Evolutionary conservation across 2,888 invertebrate species (phyloP), one percentile per base, ranked within the genome.

Genomic region (Tuta absoluta): DNA sequence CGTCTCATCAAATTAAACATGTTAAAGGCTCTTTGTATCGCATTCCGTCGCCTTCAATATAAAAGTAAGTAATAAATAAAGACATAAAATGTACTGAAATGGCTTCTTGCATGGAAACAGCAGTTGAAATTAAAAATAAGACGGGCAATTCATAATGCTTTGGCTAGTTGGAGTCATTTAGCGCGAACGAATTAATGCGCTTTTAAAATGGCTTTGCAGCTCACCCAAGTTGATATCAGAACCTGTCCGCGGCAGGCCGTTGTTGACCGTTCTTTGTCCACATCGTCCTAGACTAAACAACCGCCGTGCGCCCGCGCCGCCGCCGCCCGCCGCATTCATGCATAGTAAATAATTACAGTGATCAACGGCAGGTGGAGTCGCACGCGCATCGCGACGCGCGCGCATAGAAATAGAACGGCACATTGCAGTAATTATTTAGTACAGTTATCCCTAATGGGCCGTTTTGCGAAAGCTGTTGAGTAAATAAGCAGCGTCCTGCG

Each of bases 371-470:
- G 91, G 91, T 91, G 91, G 81, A 82, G 71, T 75, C 84, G 87
- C 88, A 86, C 88, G 88, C 87, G 87, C 85, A 73, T 67, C 68
- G 72, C 73, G 72, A 72, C 71, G 69, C 69, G 74, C 73, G 82
- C 83, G 83, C 88, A 89, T 91, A 91, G 91, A 87, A 87, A 91
- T 90, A 91, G 91, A 90, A 89, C 91, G 89, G 83, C 91, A 90
- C 90, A 90, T 91, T 91, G 91, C 91, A 89, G 86, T 89, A 91
- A 91, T 91, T 91, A 91, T 91, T 91, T 87, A 86, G 87, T 90
- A 91, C 91, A 89, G 91, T 91, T 91, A 91, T 82, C 87, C 84
- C 81, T 91, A 91, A 91, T 91, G 87, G 90, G 89, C 77, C 87
- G 84, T 89, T 91, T 91, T 86, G 85, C 90, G 84, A 91, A 91